Evolutionary conservation across 2,113 vertebrate species (phyloP).

Genomic region (Tautogolabrus adspersus): DNA sequence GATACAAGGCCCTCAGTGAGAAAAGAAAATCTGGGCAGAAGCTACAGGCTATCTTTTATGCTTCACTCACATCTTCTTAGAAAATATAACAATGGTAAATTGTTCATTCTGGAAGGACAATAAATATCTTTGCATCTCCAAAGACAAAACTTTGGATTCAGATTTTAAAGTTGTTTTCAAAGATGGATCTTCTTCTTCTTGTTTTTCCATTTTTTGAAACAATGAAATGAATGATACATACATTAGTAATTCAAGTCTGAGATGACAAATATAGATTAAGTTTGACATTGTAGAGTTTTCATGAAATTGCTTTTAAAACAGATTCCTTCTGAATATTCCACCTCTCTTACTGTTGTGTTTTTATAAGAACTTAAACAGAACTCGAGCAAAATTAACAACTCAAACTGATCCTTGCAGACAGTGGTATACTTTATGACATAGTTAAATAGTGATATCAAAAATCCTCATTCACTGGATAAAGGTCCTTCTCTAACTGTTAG

Average conservation of each 20-base stretch:
- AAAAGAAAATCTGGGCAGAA: neutral
- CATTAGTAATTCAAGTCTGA: neutral
- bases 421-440: constrained; percentile 20
- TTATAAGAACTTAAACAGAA: constrained; percentile 21
- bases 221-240: neutral
- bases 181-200: neutral
- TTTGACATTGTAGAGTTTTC: neutral
- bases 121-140: constrained; percentile 3
- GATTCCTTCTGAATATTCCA: constrained; percentile 1
- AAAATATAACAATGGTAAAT: neutral
- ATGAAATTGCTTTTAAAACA: neutral
- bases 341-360: constrained; percentile 6
- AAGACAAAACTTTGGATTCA: neutral
- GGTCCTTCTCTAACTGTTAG: constrained; percentile 62
- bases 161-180: no score
- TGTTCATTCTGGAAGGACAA: neutral
- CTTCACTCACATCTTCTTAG: neutral
- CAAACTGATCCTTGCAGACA: constrained; percentile 7
- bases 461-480: constrained; percentile 28
- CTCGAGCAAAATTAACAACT: constrained; percentile 11
- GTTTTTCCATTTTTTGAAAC: neutral
- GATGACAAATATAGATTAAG: neutral
- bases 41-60: neutral
- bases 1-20: neutral
- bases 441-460: constrained; percentile 47